Conservation (phyloP, 1,140 invertebrate genomes). For the Meloidogyne floridensis region DNA sequence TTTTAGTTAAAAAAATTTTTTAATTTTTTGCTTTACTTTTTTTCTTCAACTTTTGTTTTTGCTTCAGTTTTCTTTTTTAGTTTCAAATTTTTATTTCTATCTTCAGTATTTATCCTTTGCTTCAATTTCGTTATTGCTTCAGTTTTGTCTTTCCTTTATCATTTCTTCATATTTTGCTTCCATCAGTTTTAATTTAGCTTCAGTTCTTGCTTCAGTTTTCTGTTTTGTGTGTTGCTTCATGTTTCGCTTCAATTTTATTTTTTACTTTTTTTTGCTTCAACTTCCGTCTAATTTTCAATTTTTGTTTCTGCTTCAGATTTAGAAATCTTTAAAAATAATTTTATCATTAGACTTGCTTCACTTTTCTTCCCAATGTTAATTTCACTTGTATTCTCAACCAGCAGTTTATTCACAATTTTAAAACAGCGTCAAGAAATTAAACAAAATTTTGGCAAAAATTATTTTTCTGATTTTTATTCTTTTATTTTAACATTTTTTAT, state of each 20-base stretch:
- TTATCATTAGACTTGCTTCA: constrained; percentile 29
- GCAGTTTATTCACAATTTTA: constrained; percentile 24
- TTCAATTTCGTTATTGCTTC: neutral
- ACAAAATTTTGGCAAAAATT: constrained; percentile 12
- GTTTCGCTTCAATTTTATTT: no score
- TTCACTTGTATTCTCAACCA: constrained; percentile 38
- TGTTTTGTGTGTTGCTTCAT: no score
- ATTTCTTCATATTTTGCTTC: no score
- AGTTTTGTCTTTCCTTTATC: neutral
- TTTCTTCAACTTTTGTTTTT: neutral
- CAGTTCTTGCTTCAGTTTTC: neutral
- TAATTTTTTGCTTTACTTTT: neutral
- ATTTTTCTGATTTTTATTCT: constrained; percentile 20
- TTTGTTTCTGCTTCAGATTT: neutral
- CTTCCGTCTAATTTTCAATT: no score
- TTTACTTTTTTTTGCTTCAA: no score
- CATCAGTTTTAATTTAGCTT: neutral
- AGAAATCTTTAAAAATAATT: neutral
- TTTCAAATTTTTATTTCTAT: no score
- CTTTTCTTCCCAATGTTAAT: constrained; percentile 34
- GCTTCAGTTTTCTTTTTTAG: neutral
- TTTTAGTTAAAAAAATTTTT: neutral
- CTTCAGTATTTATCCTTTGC: neutral
- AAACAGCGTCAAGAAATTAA: constrained; percentile 21
- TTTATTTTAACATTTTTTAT: constrained; percentile 36